Evolutionary conservation across 2,113 vertebrate genomes (phyloP), one percentile per base, ranked within the genome.

Genomic region (Sprattus sprattus): DNA sequence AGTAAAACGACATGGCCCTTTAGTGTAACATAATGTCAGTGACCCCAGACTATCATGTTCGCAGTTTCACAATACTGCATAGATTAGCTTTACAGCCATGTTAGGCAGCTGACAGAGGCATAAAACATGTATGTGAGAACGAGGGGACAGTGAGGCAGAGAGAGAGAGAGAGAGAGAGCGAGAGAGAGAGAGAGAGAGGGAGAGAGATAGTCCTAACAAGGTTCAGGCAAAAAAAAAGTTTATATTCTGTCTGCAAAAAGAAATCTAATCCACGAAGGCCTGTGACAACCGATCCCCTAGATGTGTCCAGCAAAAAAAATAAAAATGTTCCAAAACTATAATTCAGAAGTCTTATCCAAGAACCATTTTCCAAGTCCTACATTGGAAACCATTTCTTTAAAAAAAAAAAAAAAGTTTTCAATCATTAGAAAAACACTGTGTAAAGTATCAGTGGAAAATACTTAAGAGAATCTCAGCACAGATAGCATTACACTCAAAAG

Each of bases 11-110:
- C 32, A 6, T 15, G 71, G 71, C 28, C 13, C 28, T 78, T 39
- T 78, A 78, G 71, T 39, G 32, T 78, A 78, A 78, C 32, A 78
- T 78, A 78, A 78, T 78, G 71, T 78, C 71, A 78, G 10, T 78
- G 71, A 78, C 71, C 71, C 71, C 71, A 78, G 71, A 78, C 71
- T 78, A 78, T 78, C 71, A 78, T 78, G 71, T 78, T 78, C 71
- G 28, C 28, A 28, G 71, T 78, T 78, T 78, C 25, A 78, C 71
- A 78, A 78, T 78, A 32, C 71, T 39, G 28, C 71, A 39, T 78
- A 78, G 71, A 78, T 78, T 78, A 78, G 71, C 71, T 78, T 78
- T 78, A 78, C 71, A 4, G 32, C 71, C 71, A 78, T 78, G 71
- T 78, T 78, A 78, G 28, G 71, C 71, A 78, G 71, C 71, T 78